These are phyloP conservation scores for Echinarachnius parma DNA, from an alignment of 53 echinoderm and acorn worm genomes.

Conservation along the genomic window DNA sequence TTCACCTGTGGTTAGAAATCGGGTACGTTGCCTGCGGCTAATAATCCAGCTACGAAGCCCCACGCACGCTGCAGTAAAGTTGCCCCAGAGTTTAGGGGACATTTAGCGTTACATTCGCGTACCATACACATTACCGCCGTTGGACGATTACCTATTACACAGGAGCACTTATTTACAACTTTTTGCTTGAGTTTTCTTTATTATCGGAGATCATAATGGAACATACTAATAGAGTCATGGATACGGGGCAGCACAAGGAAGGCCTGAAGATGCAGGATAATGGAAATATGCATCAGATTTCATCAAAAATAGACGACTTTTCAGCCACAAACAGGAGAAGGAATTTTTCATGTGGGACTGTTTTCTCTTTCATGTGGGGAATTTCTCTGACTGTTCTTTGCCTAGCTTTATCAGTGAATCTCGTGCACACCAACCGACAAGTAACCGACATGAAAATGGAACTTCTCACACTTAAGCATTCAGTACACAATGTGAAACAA, in stretches of 20 bases:
- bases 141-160: too few species aligned
- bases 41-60: too few species aligned
- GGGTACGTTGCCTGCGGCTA: too few species aligned
- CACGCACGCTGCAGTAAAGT: too few species aligned
- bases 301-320: background rate
- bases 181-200: background rate
- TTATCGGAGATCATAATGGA: slow-evolving; percentile 24
- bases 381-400: slow-evolving; percentile 26
- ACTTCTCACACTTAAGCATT: slow-evolving; percentile 18
- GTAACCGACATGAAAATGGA: slow-evolving; percentile 21
- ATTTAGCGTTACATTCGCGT: too few species aligned
- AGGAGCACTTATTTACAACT: too few species aligned
- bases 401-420: slow-evolving; percentile 31
- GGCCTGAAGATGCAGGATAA: slow-evolving; percentile 8
- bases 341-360: slow-evolving; percentile 15
- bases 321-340: background rate
- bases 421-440: slow-evolving; percentile 37
- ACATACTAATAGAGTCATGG: slow-evolving; percentile 8
- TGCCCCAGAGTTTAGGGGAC: too few species aligned
- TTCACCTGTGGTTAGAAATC: too few species aligned
- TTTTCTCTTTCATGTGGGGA: slow-evolving; percentile 29
- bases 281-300: slow-evolving; percentile 22
- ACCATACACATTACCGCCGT: too few species aligned
- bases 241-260: slow-evolving; percentile 8
- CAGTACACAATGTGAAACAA: slow-evolving; percentile 1